These are phyloP conservation scores for Genyomyrus donnyi DNA, from an alignment of 2,113 vertebrate species.

Conservation along the genomic window DNA sequence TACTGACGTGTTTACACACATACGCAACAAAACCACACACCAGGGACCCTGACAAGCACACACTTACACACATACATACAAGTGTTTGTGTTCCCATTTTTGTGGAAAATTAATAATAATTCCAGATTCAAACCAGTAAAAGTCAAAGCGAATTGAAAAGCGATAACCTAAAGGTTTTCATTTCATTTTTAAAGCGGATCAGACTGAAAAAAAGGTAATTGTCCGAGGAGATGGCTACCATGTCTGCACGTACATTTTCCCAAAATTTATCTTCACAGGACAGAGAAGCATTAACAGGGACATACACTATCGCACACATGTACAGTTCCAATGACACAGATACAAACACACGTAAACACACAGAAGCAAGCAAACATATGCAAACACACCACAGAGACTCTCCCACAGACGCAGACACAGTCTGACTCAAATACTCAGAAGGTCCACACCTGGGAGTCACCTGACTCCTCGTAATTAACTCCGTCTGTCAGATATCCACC, in stretches of 20 bases:
- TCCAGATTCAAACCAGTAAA: not conserved
- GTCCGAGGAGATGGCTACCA: not conserved
- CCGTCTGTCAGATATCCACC: not conserved
- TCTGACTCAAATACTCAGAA: not conserved
- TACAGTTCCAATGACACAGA: not conserved
- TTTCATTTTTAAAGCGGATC: not conserved
- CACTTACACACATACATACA: not conserved
- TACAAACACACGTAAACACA: not conserved
- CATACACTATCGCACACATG: not conserved
- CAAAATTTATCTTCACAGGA: not conserved
- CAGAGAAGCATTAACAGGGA: not conserved
- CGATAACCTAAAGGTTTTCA: not conserved
- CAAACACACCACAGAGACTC: not conserved
- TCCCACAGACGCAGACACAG: not conserved
- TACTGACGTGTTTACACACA: not conserved
- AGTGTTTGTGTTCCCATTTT: not conserved
- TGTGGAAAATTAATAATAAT: not conserved
- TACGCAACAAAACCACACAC: not conserved
- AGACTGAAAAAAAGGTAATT: not conserved
- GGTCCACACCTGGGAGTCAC: not conserved
- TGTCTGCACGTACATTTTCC: not conserved
- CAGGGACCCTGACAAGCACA: not conserved
- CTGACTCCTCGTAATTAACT: not conserved
- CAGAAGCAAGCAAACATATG: not conserved
- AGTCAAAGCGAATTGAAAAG: not conserved